Evolutionary conservation across 2,797 vertebrate species (phyloP), one percentile per base, ranked within the genome.

Genomic region (Acrossocheilus fasciatus): DNA sequence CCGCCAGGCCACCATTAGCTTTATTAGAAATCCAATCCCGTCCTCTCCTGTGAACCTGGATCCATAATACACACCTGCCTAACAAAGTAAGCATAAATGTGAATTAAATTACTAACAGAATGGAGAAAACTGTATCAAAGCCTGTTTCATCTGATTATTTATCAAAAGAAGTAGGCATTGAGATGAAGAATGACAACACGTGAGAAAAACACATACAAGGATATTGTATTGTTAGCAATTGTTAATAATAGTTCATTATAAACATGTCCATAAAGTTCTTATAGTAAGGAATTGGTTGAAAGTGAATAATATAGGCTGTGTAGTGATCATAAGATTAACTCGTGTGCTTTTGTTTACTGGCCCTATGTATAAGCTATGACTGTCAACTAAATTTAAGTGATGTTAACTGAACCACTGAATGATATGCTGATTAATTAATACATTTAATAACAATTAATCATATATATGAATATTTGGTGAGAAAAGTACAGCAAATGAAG

Each of bases 11-110:
- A 86, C 91, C 88, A 91, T 92, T 92, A 93, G 80, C 89, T 91
- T 92, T 91, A 93, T 93, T 91, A 93, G 85, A 92, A 93, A 92
- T 92, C 84, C 85, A 85, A 91, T 91, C 85, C 74, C 73, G 52
- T 80, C 81, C 81, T 87, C 84, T 77, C 59, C 66, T 59, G 81
- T 70, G 84, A 87, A 82, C 73, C 50, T 72, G 68, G n/a, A 47
- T 66, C 64, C 36, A 59, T 76, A 85, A 70, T 81, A 80, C 52
- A 81, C 45, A 85, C 72, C 72, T 81, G 75, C n/a, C 36, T 83
- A 78, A 72, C 85, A 70, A 78, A 57, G 54, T 77, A 41, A 86
- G 68, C 66, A 87, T 83, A 88, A 70, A 52, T n/a, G 30, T 45
- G 26, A 18, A 66, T 87, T 88, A 72, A 34, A 86, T 86, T 81